Evolutionary conservation across 2,888 invertebrate species (phyloP).

Genomic region (Xestoiulus laeticollis): DNA sequence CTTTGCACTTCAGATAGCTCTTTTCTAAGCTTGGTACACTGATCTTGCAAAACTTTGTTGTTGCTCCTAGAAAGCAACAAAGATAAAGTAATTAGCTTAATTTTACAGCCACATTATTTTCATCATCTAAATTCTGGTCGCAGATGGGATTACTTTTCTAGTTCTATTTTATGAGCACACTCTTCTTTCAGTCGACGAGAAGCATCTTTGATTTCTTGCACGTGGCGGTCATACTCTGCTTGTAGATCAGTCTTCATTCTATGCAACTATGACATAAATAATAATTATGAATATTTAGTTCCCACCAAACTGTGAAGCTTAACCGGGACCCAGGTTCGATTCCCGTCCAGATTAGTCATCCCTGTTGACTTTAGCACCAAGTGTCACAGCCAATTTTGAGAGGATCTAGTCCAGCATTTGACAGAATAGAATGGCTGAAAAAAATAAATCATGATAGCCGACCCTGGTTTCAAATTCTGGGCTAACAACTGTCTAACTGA

Average conservation of each 20-base stretch:
- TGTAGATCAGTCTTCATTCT: constrained; percentile 54
- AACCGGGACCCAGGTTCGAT: too few relatives aligned
- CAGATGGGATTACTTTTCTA: constrained; percentile 62
- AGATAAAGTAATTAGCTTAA: not conserved
- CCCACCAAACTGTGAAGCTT: too few relatives aligned
- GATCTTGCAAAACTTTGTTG: constrained; percentile 47
- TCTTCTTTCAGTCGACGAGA: constrained; percentile 64
- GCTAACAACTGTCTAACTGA: too few relatives aligned
- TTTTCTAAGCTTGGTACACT: constrained; percentile 53
- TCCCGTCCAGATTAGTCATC: too few relatives aligned
- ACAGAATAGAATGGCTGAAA: too few relatives aligned
- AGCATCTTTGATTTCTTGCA: constrained; percentile 64
- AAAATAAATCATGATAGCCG: too few relatives aligned
- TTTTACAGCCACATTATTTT: not conserved
- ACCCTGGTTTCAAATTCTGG: too few relatives aligned
- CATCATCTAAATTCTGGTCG: not conserved
- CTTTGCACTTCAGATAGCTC: constrained; percentile 62
- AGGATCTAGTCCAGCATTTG: too few relatives aligned
- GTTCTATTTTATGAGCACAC: constrained; percentile 63
- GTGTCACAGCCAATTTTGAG: too few relatives aligned
- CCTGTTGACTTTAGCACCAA: too few relatives aligned
- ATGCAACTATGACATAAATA: constrained; percentile 50
- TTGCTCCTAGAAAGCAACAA: constrained; percentile 17
- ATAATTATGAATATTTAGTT: too few relatives aligned
- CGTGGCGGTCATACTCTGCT: constrained; percentile 48